These are phyloP conservation scores for Cardinalis cardinalis DNA, from an alignment of 2,113 vertebrate genomes.

Conservation along the genomic window DNA sequence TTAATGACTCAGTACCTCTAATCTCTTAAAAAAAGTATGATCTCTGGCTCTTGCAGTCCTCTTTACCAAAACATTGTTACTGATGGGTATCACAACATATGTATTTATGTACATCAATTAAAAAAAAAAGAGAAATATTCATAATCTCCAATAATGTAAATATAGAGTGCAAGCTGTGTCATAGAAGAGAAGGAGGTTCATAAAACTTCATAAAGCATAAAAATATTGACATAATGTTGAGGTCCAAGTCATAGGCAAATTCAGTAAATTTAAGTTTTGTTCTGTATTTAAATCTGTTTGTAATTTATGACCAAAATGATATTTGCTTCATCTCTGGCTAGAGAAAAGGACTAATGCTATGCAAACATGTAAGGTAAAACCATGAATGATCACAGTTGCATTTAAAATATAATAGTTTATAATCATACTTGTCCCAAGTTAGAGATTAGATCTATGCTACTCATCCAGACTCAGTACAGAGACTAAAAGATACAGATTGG, in stretches of 20 bases:
- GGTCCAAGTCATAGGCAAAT: fast-evolving
- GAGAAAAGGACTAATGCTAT: not conserved
- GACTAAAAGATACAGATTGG: not conserved
- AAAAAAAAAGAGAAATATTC: not conserved
- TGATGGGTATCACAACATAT: not conserved
- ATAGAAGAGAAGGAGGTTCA: not conserved
- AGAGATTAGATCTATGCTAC: not conserved
- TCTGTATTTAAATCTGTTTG: not conserved
- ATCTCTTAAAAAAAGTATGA: not conserved
- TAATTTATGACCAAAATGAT: not conserved
- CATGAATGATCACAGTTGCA: not conserved
- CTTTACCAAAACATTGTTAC: not conserved
- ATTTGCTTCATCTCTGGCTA: not conserved
- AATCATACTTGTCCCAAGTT: not conserved
- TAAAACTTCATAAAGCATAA: not conserved
- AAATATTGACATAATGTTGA: not conserved
- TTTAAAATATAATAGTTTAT: not conserved
- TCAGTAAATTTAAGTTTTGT: not conserved
- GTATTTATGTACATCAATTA: fast-evolving
- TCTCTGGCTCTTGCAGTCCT: not conserved
- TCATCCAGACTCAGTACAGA: not conserved
- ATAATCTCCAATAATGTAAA: not conserved
- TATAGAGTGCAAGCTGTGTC: not conserved
- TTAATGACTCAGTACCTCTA: not conserved
- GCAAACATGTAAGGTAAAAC: not conserved